Evolutionary conservation across 2,797 vertebrate genomes (phyloP).

Genomic region (Lerista edwardsae): DNA sequence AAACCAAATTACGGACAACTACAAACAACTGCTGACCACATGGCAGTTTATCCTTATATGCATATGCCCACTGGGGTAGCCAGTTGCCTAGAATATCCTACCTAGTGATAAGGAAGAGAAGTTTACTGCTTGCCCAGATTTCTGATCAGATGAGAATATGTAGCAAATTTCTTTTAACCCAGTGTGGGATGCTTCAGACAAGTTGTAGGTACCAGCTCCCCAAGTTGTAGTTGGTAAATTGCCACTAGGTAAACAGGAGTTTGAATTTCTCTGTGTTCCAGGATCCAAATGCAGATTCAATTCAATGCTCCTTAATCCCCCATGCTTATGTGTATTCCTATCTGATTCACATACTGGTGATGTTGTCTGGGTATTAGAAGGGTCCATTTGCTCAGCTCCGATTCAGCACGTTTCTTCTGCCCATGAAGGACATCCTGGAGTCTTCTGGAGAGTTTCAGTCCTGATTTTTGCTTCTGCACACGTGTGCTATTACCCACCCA

Average conservation of each 20-base stretch:
- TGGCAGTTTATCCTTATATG: not conserved
- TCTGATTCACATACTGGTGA: conserved; percentile 3
- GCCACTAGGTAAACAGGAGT: not conserved
- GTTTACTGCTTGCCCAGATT: not conserved
- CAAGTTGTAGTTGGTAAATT: not conserved
- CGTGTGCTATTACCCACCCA: not conserved
- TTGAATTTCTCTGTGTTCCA: conserved; percentile 1
- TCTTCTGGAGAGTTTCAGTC: conserved; percentile 12
- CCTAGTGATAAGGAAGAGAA: not conserved
- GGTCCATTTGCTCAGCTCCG: not conserved
- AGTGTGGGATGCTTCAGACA: not conserved
- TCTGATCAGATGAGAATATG: not conserved
- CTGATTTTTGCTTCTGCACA: conserved; percentile 11
- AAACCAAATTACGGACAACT: not conserved
- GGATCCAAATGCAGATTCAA: not conserved
- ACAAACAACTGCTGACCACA: not conserved
- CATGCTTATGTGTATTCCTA: not conserved
- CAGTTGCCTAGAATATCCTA: not conserved
- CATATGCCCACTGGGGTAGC: not conserved
- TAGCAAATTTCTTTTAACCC: not conserved
- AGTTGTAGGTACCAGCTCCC: not conserved
- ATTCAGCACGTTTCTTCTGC: conserved; percentile 1
- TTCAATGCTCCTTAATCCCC: not conserved
- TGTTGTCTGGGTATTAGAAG: not conserved
- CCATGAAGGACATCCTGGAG: not conserved